A percentile compares a stretch with the other conserved stretches of the same genome.
Conservation (phyloP, 2,888 invertebrate species). For the Dendrolimus pini region DNA sequence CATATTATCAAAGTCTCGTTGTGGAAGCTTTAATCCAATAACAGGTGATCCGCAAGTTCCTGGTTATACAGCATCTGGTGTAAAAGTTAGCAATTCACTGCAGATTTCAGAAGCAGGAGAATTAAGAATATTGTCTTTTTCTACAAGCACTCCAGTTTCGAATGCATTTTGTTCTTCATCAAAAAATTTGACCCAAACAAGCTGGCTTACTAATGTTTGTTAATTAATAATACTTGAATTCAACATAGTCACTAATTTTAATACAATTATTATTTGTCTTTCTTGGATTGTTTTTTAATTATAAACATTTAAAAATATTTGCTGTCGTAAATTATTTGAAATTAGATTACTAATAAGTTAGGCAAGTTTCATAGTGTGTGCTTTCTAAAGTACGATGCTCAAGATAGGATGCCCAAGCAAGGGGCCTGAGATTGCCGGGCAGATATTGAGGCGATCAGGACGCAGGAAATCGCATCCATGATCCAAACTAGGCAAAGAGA, state of each 20-base stretch:
- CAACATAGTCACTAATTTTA: too few species aligned
- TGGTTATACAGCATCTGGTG: slow-evolving; percentile 50
- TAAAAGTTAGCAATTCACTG: slow-evolving; percentile 69
- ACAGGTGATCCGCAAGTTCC: slow-evolving; percentile 79
- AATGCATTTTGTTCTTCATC: slow-evolving; percentile 72
- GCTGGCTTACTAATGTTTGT: slow-evolving; percentile 64
- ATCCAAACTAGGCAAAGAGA: too few species aligned
- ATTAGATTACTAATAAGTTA: too few species aligned
- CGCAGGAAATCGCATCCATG: too few species aligned
- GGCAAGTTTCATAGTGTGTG: too few species aligned
- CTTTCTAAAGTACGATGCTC: too few species aligned
- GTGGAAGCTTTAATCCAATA: slow-evolving; percentile 79
- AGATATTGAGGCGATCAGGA: too few species aligned
- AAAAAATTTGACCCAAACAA: slow-evolving; percentile 69
- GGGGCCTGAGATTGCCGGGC: too few species aligned
- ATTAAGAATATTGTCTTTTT: slow-evolving; percentile 72
- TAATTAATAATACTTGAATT: slow-evolving; percentile 15
- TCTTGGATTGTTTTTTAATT: not conserved
- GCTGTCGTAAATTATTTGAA: too few species aligned
- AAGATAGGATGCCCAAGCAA: too few species aligned
- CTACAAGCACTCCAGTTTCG: slow-evolving; percentile 63
- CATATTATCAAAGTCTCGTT: slow-evolving; percentile 79
- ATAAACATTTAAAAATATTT: not conserved
- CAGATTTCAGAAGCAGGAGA: slow-evolving; percentile 75
- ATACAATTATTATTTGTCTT: not conserved